A percentile compares a stretch with the other conserved stretches of the same genome.
Conservation (phyloP, 1,140 invertebrate species). For the Semibalanus balanoides region DNA sequence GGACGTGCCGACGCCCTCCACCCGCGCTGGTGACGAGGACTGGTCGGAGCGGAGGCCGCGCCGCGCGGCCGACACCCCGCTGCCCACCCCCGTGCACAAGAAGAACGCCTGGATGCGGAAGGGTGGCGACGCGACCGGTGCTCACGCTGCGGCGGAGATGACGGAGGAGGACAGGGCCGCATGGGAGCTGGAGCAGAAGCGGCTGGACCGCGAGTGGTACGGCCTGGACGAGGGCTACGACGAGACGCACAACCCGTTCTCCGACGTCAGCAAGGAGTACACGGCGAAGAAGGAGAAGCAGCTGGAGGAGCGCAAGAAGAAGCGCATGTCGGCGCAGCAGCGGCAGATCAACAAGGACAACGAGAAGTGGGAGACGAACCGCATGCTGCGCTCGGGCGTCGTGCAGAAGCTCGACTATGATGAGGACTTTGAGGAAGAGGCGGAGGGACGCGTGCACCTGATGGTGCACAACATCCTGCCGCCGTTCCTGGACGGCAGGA, state of each 20-base stretch:
- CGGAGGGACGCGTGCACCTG: conserved; percentile 85
- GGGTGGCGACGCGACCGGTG: conserved; percentile 32
- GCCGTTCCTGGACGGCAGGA: conserved; percentile 94
- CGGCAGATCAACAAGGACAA: conserved; percentile 92
- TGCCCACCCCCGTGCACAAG: conserved; percentile 73
- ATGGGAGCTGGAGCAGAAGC: conserved; percentile 87
- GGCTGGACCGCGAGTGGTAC: conserved; percentile 94
- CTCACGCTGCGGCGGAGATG: conserved; percentile 32
- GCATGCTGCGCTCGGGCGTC: conserved; percentile 92
- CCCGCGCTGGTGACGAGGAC: conserved; percentile 29
- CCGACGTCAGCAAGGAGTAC: conserved; percentile 76
- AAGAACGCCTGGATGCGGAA: conserved; percentile 55
- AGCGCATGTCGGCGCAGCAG: conserved; percentile 83
- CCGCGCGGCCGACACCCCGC: conserved; percentile 37
- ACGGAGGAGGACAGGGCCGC: conserved; percentile 52
- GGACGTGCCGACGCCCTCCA: conserved; percentile 78
- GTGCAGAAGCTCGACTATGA: conserved; percentile 78
- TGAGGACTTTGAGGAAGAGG: conserved; percentile 81
- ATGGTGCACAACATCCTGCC: conserved; percentile 97
- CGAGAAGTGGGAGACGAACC: conserved; percentile 95
- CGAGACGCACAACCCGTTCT: conserved; percentile 84
- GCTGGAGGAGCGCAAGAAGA: conserved; percentile 72
- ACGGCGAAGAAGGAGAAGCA: conserved; percentile 81
- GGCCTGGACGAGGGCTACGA: conserved; percentile 86
- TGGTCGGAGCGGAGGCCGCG: conserved; percentile 15